Percentiles rank a stretch among this genome's conserved stretches.
Conservation (phyloP, 1,140 invertebrate genomes). For the Drosophila punjabiensis region DNA sequence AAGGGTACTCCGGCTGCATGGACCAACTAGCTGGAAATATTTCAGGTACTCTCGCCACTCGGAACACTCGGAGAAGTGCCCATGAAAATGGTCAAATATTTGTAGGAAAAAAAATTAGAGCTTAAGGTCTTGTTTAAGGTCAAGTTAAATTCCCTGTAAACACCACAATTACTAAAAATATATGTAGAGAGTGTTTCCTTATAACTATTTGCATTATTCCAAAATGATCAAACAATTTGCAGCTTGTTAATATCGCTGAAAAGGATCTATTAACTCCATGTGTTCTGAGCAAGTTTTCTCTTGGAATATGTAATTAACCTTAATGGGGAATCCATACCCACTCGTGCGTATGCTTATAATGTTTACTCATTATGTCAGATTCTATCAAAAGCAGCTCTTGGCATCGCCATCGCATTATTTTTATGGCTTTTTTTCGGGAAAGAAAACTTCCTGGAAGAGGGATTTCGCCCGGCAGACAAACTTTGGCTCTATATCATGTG, state of each 20-base stretch:
- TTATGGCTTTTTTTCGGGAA: not conserved
- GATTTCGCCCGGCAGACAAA: slow-evolving; percentile 6
- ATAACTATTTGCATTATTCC: not conserved
- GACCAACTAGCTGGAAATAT: not conserved
- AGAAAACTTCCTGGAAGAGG: slow-evolving; percentile 5
- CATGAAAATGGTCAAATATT: not conserved
- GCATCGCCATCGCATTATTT: slow-evolving; percentile 13
- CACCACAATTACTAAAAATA: not conserved
- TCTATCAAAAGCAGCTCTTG: slow-evolving; percentile 1
- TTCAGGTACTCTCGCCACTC: slow-evolving; percentile 11
- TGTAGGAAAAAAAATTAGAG: not conserved
- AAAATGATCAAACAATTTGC: not conserved
- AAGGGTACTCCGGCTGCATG: slow-evolving; percentile 13
- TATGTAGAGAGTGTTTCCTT: not conserved
- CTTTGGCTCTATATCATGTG: slow-evolving; percentile 38
- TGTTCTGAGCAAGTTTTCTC: not conserved
- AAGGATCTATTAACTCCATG: not conserved
- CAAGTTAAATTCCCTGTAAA: not conserved
- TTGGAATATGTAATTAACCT: slow-evolving; percentile 1
- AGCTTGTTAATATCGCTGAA: not conserved
- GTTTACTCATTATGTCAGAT: slow-evolving; percentile 42
- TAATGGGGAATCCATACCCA: not conserved
- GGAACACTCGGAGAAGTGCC: not conserved
- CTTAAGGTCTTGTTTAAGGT: not conserved
- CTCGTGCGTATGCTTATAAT: slow-evolving; percentile 6